Conservation (phyloP, 2,797 vertebrate genomes). For the Chloroceryle amazona region DNA sequence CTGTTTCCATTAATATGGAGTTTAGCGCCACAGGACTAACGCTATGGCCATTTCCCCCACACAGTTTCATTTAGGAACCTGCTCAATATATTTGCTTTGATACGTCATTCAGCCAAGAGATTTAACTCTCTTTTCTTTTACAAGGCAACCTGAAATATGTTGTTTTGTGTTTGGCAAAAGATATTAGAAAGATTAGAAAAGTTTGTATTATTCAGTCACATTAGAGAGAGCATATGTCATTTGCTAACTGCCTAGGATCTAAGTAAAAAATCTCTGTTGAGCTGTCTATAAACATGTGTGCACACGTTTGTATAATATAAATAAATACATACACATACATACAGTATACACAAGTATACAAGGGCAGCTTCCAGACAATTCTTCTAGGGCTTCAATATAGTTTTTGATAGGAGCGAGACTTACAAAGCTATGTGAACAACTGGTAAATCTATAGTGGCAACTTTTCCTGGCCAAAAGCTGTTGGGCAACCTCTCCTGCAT, state of each 20-base stretch:
- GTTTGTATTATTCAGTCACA: neutral
- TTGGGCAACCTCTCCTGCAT: neutral
- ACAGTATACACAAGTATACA: neutral
- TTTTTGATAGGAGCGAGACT: neutral
- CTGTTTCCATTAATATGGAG: neutral
- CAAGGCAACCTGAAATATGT: constrained; percentile 3
- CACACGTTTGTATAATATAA: too few relatives aligned
- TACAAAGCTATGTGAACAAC: neutral
- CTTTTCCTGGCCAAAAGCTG: neutral
- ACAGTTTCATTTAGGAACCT: neutral
- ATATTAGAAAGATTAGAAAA: neutral
- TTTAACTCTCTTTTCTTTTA: constrained; percentile 7
- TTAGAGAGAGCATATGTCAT: neutral
- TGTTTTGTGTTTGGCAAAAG: constrained; percentile 44
- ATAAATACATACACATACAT: too few relatives aligned
- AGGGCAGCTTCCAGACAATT: neutral
- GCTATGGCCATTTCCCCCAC: neutral
- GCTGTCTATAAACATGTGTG: neutral
- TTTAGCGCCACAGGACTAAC: neutral
- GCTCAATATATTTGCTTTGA: neutral
- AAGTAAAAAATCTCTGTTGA: neutral
- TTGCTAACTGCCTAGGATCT: neutral
- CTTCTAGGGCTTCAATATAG: neutral
- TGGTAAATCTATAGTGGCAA: neutral
- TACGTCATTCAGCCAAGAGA: neutral